Evolutionary conservation across 2,113 vertebrate species (phyloP).

Genomic region (Mobula birostris): DNA sequence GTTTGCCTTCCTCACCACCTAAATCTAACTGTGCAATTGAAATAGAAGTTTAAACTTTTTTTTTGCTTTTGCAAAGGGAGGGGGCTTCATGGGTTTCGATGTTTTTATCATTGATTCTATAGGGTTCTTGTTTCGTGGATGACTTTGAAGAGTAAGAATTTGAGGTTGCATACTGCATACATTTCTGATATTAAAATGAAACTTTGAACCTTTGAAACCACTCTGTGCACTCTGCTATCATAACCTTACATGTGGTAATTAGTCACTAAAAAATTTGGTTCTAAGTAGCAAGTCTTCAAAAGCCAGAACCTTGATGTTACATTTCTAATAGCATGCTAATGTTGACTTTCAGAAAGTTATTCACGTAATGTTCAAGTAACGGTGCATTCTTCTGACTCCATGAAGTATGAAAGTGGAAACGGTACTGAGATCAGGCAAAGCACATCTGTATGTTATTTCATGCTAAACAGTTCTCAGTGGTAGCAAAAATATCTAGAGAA

Average conservation of each 20-base stretch:
- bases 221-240: background rate
- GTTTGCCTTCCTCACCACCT: too few species aligned
- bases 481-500: background rate
- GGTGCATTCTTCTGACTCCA: background rate
- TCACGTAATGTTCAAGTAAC: background rate
- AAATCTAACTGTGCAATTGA: background rate
- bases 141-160: too few species aligned
- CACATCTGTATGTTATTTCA: constrained; percentile 21
- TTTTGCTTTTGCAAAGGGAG: too few species aligned
- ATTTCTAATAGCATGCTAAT: background rate
- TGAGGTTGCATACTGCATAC: too few species aligned
- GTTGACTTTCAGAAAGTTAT: background rate
- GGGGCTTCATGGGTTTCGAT: too few species aligned
- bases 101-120: too few species aligned
- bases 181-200: too few species aligned
- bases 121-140: too few species aligned
- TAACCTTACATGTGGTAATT: background rate
- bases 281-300: background rate
- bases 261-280: background rate
- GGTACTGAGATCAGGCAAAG: constrained; percentile 12
- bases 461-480: constrained; percentile 15
- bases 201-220: background rate
- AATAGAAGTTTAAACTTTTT: background rate
- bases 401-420: background rate
- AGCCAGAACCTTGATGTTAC: background rate